Evolutionary conservation across 2,113 vertebrate genomes (phyloP), one percentile per base, ranked within the genome.

Genomic region (Himantopus leucocephalus): DNA sequence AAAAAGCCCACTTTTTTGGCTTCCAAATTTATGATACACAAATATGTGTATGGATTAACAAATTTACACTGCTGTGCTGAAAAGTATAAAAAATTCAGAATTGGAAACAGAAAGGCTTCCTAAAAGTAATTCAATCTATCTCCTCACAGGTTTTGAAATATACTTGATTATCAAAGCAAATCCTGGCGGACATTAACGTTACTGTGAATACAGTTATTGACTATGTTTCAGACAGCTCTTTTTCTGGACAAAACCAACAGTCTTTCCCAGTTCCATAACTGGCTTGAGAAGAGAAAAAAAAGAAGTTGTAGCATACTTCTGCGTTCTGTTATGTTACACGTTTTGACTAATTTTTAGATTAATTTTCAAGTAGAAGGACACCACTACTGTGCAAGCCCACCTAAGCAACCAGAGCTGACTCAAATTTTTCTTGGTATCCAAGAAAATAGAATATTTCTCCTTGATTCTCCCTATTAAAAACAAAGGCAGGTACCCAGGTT

Each of bases 251-350:
- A 75, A 79, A 35, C 9, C 6, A 73, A 52, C 9, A 75, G 41
- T 34, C 32, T 29, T 88, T 62, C 55, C 53, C 47, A 73, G 19
- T 70, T 79, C 45, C 59, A 92, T 37, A 43, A 95, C 15, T 52
- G 50, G 32, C 55, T 71, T 66, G 17, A 88, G 45, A 85, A 64
- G 39, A 81, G 21, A 79, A 26, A 55, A 70, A 85, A 53, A 39
- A 63, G 3, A 60, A 76, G 18, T 48, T 77, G n/a, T 8, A 81
- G 24, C 14, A 50, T 19, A 50, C 15, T 75, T 93, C 32, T 71
- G 5, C 0, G n/a, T n/a, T n/a, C n/a, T n/a, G n/a, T n/a, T 17
- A 56, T 17, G 29, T 67, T 41, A 71, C 14, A 78, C 0, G 1
- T 78, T 50, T 73, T 43, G 52, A 72, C n/a, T 43, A 45, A n/a